Evolutionary conservation across 2,888 invertebrate genomes (phyloP), one percentile per base, ranked within the genome.

Genomic region (Dicranocentrus wangi): DNA sequence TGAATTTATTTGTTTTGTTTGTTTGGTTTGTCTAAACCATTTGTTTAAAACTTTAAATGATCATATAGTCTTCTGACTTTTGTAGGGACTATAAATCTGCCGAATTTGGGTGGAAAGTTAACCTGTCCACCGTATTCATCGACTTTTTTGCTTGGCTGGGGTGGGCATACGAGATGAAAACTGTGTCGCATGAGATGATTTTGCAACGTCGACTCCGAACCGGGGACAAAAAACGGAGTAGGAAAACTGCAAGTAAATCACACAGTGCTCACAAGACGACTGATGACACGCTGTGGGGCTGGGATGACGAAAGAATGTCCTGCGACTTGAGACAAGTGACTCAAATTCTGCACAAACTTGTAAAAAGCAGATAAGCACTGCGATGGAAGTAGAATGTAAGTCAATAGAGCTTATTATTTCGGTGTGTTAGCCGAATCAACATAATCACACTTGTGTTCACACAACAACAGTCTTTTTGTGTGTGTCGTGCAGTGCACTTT

Each of bases 41-140:
- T 39, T 39, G 13, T 13, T 8, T 39, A 13, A 39, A 5, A 13
- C 39, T 39, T 39, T 13, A 39, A 8, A 39, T 39, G 5, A 39
- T n/a, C n/a, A n/a, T n/a, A n/a, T n/a, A n/a, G n/a, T n/a, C n/a
- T n/a, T n/a, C n/a, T n/a, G n/a, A n/a, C n/a, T n/a, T n/a, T n/a
- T n/a, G 39, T 39, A 13, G 94, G 92, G 91, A 91, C 87, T 91
- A 91, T 87, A 87, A 89, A 63, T 89, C 91, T 1, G 89, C 90
- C 43, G 91, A 91, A 87, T 88, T 89, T 77, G 90, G 90, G 7
- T 63, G 28, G 32, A 63, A 39, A 39, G 1, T 42, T 1, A 23
- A 43, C 15, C 1, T 43, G 13, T 23, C 65, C 5, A 65, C 65
- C 5, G 7, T 65, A 3, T 7, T 65, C n/a, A 65, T 65, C 15